Conservation (phyloP, 2,797 vertebrate genomes). For the Steatocranus sp. region DNA sequence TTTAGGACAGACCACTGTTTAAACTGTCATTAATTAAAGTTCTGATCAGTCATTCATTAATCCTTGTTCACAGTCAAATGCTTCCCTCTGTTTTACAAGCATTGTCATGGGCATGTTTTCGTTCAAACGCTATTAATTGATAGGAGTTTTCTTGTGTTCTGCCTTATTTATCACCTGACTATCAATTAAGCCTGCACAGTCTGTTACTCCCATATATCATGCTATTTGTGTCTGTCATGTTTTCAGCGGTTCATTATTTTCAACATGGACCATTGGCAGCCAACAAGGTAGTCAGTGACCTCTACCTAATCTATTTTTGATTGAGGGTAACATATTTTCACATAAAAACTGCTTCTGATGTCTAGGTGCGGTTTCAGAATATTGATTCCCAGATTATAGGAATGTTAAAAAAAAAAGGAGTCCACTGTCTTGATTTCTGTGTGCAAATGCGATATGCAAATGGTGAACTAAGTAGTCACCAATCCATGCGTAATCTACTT, state of each 20-base stretch:
- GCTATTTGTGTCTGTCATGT: conserved; percentile 61
- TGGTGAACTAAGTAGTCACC: conserved; percentile 14
- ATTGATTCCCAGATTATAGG: conserved; percentile 6
- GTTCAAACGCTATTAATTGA: conserved; percentile 40
- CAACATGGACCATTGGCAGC: conserved; percentile 48
- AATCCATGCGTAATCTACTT: conserved; percentile 42
- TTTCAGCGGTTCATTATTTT: conserved; percentile 59
- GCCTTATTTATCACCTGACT: conserved; percentile 53
- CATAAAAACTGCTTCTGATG: conserved; percentile 6
- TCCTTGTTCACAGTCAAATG: not conserved
- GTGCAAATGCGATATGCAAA: not conserved
- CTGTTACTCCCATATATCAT: conserved; percentile 52
- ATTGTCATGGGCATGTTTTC: not conserved
- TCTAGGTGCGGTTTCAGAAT: conserved; percentile 7
- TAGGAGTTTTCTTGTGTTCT: conserved; percentile 39
- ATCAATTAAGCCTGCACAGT: conserved; percentile 47
- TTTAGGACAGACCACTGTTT: conserved; percentile 20
- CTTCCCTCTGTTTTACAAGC: conserved; percentile 11
- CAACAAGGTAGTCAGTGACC: conserved; percentile 55
- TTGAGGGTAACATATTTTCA: conserved; percentile 42
- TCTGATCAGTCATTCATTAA: conserved; percentile 28
- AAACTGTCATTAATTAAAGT: conserved; percentile 45
- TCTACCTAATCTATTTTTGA: conserved; percentile 53
- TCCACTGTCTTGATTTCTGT: conserved; percentile 8
- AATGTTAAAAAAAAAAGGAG: not conserved